phyloP scores from a whole-genome alignment of 2,888 invertebrate species.

The Tiliacea citrago region DNA sequence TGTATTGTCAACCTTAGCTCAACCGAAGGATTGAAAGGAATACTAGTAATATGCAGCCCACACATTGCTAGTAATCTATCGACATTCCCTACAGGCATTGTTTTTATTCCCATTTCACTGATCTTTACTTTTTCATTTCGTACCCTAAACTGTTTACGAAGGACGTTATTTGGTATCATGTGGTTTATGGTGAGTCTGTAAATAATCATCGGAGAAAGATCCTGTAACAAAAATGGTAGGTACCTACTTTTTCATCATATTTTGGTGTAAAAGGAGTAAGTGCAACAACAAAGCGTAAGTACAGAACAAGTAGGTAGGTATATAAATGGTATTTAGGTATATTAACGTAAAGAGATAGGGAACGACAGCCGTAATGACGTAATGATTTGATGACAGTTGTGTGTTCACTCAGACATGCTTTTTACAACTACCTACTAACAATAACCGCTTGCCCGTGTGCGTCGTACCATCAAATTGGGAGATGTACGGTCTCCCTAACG shows the following conservation, averaged over 20 bases:
- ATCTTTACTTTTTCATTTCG: constrained; percentile 4
- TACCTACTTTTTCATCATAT: constrained; percentile 9
- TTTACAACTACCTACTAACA: constrained; percentile 61
- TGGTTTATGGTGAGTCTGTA: constrained; percentile 23
- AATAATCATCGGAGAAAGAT: not conserved
- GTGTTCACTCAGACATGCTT: constrained; percentile 63
- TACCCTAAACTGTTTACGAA: not conserved
- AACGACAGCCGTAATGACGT: not conserved
- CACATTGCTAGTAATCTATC: constrained; percentile 1
- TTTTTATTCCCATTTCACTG: constrained; percentile 1
- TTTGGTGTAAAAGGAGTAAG: not conserved
- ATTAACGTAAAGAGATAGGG: not conserved
- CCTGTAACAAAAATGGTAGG: constrained; percentile 12
- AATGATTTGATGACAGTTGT: constrained; percentile 62
- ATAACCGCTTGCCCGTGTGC: constrained; percentile 43
- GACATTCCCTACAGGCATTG: not conserved
- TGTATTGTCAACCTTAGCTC: not conserved
- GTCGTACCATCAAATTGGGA: constrained; percentile 20
- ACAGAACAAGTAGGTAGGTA: constrained; percentile 15
- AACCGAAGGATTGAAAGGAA: not conserved
- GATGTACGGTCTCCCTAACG: constrained; percentile 43
- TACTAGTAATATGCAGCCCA: constrained; percentile 3
- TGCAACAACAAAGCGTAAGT: constrained; percentile 24
- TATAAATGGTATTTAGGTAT: not conserved
- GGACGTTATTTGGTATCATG: constrained; percentile 38